Conservation (phyloP, 2,797 vertebrate genomes). For the Xenopus petersii region DNA sequence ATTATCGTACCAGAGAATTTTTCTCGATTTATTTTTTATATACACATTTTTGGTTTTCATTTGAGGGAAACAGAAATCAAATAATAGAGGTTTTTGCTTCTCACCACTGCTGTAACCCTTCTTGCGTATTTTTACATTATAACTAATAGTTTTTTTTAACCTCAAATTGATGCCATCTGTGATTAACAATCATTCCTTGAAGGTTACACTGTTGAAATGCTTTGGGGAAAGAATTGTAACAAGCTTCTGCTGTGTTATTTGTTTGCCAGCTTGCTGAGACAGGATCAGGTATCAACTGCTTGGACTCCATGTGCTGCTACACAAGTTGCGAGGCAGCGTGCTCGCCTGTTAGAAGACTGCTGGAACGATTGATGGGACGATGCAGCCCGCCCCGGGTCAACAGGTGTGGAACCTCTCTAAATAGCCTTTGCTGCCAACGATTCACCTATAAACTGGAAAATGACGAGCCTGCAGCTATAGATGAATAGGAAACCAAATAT, state of each 20-base stretch:
- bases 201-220: not conserved
- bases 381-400: conserved; percentile 73
- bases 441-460: conserved; percentile 70
- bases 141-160: not conserved
- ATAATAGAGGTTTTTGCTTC: no score
- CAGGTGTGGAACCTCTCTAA: conserved; percentile 78
- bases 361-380: conserved; percentile 85
- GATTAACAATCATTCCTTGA: no score
- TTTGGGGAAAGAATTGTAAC: conserved; percentile 13
- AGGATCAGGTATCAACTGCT: conserved; percentile 85
- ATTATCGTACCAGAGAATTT: no score
- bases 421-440: conserved; percentile 73
- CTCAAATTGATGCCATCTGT: no score
- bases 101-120: conserved; percentile 20
- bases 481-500: conserved; percentile 41
- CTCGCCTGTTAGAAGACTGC: conserved; percentile 81
- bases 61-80: no score
- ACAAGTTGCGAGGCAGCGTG: conserved; percentile 85
- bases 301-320: conserved; percentile 98
- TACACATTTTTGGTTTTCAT: no score
- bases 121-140: not conserved
- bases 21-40: no score
- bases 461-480: conserved; percentile 62
- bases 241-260: conserved; percentile 20
- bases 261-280: conserved; percentile 78